Evolutionary conservation across 2,797 vertebrate genomes (phyloP), one percentile per base, ranked within the genome.

Genomic region (Sebastes taczanowskii): DNA sequence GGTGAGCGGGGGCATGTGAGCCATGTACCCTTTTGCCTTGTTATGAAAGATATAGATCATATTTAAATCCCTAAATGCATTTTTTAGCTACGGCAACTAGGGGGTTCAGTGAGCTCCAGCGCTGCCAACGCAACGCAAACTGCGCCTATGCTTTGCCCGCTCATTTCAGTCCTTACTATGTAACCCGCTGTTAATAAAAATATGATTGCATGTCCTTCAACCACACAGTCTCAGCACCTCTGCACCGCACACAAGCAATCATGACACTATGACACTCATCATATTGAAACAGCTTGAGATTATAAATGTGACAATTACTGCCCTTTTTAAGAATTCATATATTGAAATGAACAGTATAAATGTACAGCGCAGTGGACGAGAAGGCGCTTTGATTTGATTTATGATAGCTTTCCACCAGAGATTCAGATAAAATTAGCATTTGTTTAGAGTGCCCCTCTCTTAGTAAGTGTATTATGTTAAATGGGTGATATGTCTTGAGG

Each of bases 181-280:
- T 73, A 56, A 62, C 27, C 13, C 11, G 18, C 38, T 55, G 25
- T 27, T 84, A 69, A 89, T 89, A 85, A 80, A 84, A 88, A 78
- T 55, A 25, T 80, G 62, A 88, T 85, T 91, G 80, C 72, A 76
- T 85, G 80, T 71, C 38, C 56, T 49, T 62, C 46, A 68, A 79
- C 75, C 77, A 88, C 77, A 88, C 25, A 52, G 27, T 67, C 68
- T 72, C 56, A 77, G 38, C 72, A 78, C 63, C 52, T 72, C 35
- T 74, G 63, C 59, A 71, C 22, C 3, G 10, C 62, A 70, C 59
- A 76, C 49, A 72, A 62, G 82, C 61, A 87, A 64, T 71, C 61
- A 77, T 52, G 62, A 35, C 79, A 78, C 55, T 2, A 16, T 76
- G 35, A 29, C 71, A 81, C 69, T 86, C 14, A 62, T 82, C 49